Evolutionary conservation across 2,888 invertebrate species (phyloP), one percentile per base, ranked within the genome.

Genomic region (Drosophila tanythrix): DNA sequence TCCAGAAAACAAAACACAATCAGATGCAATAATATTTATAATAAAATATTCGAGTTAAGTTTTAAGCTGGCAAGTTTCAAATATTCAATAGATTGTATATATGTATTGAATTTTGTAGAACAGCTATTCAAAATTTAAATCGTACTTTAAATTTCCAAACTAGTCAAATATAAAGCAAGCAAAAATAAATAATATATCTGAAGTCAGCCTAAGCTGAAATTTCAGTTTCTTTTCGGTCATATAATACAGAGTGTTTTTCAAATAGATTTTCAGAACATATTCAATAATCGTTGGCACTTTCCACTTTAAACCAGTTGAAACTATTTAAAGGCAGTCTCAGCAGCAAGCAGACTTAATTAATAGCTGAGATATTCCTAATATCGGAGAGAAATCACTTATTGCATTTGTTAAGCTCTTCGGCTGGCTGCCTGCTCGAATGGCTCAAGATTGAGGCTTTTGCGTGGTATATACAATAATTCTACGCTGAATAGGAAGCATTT

Each of bases 281-380:
- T 3, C 21, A 46, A 46, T 46, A 13, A 21, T 7, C 7, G 7
- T 7, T 21, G 13, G 21, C 21, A 46, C 4, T 7, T 2, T 13
- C 43, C 21, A 7, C 13, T 21, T 43, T 7, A 3, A 21, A 21
- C 7, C 7, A 8, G 15, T 46, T 46, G n/a, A 3, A 11, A 11
- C n/a, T 43, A n/a, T n/a, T 43, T 2, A n/a, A n/a, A 6, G 11
- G 25, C 46, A n/a, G n/a, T n/a, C n/a, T n/a, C n/a, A n/a, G n/a
- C n/a, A n/a, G n/a, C n/a, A 46, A 25, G 21, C 13, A 46, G 3
- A 33, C n/a, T 31, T 40, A 62, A 58, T 55, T 46, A 46, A 68
- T 33, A 61, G 21, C 7, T 4, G 2, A 36, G 36, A 59, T 60
- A n/a, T 52, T 31, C 59, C 3, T 7, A 31, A 27, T 36, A 48